Evolutionary conservation across 1,140 invertebrate species (phyloP).

Genomic region (Trichogramma pretiosum): DNA sequence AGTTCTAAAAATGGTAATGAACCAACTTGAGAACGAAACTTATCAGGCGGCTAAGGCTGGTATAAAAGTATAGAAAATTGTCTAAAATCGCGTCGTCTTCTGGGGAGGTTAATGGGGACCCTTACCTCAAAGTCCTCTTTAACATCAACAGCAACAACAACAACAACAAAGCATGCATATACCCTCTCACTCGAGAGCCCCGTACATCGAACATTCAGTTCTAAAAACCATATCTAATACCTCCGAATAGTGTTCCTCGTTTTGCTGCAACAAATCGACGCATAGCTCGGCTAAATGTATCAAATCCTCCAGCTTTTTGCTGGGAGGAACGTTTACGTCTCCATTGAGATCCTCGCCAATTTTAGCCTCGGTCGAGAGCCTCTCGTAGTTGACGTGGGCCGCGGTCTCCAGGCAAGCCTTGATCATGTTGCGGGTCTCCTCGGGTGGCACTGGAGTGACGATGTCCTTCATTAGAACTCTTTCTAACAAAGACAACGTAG

Average conservation of each 20-base stretch:
- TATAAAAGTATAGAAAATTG: background rate
- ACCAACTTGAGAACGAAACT: too few species aligned
- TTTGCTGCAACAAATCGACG: constrained; percentile 96
- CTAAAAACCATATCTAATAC: constrained; percentile 60
- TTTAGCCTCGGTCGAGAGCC: constrained; percentile 92
- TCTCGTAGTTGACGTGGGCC: constrained; percentile 93
- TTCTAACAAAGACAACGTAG: constrained; percentile 90
- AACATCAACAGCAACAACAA: background rate
- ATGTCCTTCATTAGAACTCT: constrained; percentile 98
- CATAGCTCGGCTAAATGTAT: constrained; percentile 96
- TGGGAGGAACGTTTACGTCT: constrained; percentile 70
- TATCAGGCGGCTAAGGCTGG: too few species aligned
- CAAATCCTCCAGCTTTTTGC: constrained; percentile 90
- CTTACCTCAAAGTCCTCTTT: constrained; percentile 31
- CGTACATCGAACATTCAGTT: constrained; percentile 38
- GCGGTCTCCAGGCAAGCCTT: constrained; percentile 96
- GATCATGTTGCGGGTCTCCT: constrained; percentile 92
- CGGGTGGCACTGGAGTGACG: constrained; percentile 90
- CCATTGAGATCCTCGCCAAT: constrained; percentile 87
- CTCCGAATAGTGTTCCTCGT: constrained; percentile 99
- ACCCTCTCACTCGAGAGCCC: constrained; percentile 37
- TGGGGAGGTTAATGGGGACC: constrained; percentile 33
- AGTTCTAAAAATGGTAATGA: too few species aligned
- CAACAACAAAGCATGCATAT: constrained; percentile 21
- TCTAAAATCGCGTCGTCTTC: constrained; percentile 28